Evolutionary conservation across 1,140 invertebrate genomes (phyloP), one percentile per base, ranked within the genome.

Genomic region (Mamestra configurata): DNA sequence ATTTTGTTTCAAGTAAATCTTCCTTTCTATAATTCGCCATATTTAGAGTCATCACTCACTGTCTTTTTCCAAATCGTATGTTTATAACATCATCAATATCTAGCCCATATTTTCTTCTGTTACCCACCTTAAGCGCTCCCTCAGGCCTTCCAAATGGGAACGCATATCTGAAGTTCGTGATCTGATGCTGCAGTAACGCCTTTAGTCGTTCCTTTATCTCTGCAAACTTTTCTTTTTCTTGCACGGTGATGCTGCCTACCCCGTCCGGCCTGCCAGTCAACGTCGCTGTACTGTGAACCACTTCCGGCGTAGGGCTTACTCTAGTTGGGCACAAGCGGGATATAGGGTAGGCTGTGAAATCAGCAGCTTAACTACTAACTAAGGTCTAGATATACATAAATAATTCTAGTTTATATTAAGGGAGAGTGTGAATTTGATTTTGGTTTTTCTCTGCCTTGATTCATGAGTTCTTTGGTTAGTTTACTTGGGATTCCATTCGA

Each of bases 141-240:
- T 99, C 99, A 20, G 99, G 99, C 86, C 99, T 96, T 64, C 99
- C 99, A 95, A 99, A 99, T 59, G 99, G 99, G 96, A 99, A 99
- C 93, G 98, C 98, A 92, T 98, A 99, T 95, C 98, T 98, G 95
- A 99, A 99, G 96, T 99, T 99, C 4, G 99, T 99, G 79, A 99
- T 99, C 96, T 99, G 99, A 95, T 99, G 98, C 95, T 99, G 99
- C 57, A 99, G 95, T 75, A 99, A 95, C 84, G 98, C 97, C 88
- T 98, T 96, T 71, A 99, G 95, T 64, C 99, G 96, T 89, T 99
- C 99, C 94, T 99, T 99, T 78, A 99, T 98, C 92, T 99, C 98
- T 77, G 98, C 98, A 95, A 99, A 99, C 90, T 99, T 99, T 88
- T 99, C 99, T 91, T 99, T 99, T 92, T 99, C 99, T 91, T 99